Evolutionary conservation across 2,888 invertebrate genomes (phyloP), one percentile per base, ranked within the genome.

Genomic region (Trichopria drosophilae): DNA sequence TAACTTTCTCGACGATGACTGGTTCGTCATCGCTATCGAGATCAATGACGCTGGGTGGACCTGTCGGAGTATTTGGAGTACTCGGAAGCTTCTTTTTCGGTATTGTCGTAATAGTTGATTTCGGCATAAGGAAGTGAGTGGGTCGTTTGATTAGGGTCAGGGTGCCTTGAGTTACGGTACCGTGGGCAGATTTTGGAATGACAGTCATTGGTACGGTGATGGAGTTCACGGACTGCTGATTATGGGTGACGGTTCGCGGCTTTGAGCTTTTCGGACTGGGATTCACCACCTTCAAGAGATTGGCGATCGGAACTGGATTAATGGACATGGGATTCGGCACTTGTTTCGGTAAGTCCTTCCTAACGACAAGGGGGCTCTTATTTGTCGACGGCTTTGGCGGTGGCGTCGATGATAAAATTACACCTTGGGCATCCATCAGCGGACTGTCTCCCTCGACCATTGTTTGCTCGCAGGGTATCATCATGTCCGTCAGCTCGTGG

Each of bases 1-100:
- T 22, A 32, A 32, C 39, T 13, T 37, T 48, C 2, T 52, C 53
- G 2, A 53, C 22, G 9, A 56, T 37, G 1, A 48, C 50, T 10
- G 57, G 37, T n/a, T 71, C 69, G 15, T 71, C 69, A 6, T 70
- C 70, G 44, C 68, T 68, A n/a, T 67, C 69, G 9, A 71, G 32
- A 43, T 71, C 64, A 23, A 71, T 71, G 1, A 71, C 61, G 51
- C 58, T 68, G 1, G 65, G 63, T 9, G 41, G 1, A 35, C 22
- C 4, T 29, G 10, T 28, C 23, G 44, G 10, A 3, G 16, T 16
- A 9, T 16, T 23, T n/a, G 15, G 6, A 12, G 15, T 32, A n/a
- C n/a, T n/a, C n/a, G n/a, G n/a, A n/a, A n/a, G n/a, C n/a, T n/a
- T n/a, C n/a, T n/a, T n/a, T n/a, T n/a, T n/a, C 5, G 23, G n/a